A percentile compares a stretch with the other conserved stretches of the same genome.
Evolutionary conservation across 1,140 invertebrate species (phyloP).

Genomic region (Samia ricini): DNA sequence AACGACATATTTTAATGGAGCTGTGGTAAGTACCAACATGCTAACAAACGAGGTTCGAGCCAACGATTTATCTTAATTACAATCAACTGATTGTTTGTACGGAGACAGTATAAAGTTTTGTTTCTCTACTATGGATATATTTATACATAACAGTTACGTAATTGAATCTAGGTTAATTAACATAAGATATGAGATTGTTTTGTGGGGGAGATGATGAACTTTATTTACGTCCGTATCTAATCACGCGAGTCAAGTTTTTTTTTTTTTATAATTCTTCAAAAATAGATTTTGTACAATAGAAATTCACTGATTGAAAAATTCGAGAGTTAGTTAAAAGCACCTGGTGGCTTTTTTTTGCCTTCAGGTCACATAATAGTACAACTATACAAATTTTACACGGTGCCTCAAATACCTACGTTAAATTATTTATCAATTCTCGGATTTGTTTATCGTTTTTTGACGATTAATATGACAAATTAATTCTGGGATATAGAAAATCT

Average conservation of each 20-base stretch:
- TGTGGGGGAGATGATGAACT: not conserved
- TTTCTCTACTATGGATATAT: not conserved
- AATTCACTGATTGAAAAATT: too few species aligned
- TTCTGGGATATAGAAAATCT: too few species aligned
- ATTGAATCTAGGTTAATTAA: not conserved
- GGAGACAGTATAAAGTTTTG: constrained; percentile 4
- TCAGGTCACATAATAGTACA: too few species aligned
- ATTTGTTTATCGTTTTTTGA: too few species aligned
- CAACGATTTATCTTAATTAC: constrained; percentile 7
- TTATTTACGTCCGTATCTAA: not conserved
- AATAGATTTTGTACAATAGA: too few species aligned
- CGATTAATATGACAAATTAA: too few species aligned
- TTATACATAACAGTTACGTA: not conserved
- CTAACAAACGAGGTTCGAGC: constrained; percentile 2
- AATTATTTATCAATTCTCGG: too few species aligned
- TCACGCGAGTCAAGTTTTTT: not conserved
- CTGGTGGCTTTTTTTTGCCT: too few species aligned
- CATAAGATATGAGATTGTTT: not conserved
- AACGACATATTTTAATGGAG: not conserved
- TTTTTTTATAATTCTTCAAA: too few species aligned
- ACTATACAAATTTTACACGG: too few species aligned
- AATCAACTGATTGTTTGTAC: constrained; percentile 7
- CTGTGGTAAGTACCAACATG: not conserved
- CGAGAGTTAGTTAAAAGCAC: too few species aligned
- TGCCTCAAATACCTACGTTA: too few species aligned